phyloP scores from a whole-genome alignment of 2,888 invertebrate species.

The Crossocerus cetratus region DNA sequence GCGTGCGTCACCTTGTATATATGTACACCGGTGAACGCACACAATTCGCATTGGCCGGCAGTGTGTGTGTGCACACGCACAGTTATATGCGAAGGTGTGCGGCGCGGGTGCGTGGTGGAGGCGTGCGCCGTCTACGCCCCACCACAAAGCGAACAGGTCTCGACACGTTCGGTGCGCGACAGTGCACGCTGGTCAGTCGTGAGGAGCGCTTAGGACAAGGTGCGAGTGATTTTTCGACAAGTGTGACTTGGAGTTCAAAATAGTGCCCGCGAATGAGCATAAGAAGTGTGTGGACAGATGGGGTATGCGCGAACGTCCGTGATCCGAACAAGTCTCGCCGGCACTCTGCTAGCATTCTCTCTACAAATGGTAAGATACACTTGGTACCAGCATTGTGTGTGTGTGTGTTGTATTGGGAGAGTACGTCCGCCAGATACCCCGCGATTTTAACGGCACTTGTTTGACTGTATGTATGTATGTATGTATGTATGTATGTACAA shows the following conservation, averaged over 20 bases:
- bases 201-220: conserved; percentile 11
- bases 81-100: too few species aligned
- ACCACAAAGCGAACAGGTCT: conserved; percentile 48
- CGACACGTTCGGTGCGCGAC: conserved; percentile 61
- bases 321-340: conserved; percentile 6
- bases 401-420: too few species aligned
- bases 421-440: too few species aligned
- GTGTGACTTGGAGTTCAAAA: conserved; percentile 14
- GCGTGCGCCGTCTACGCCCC: conserved; percentile 46
- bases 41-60: too few species aligned
- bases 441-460: too few species aligned
- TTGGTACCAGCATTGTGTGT: too few species aligned
- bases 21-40: too few species aligned
- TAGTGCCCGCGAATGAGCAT: conserved; percentile 34
- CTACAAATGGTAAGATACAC: conserved; percentile 36
- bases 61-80: too few species aligned
- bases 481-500: too few species aligned
- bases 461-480: too few species aligned
- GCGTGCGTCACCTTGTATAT: too few species aligned
- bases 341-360: background rate
- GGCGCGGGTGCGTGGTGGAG: too few species aligned
- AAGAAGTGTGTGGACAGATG: conserved; percentile 12
- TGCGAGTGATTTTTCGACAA: conserved; percentile 28
- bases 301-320: conserved; percentile 17
- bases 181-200: conserved; percentile 52